Percentiles rank a stretch among this genome's conserved stretches.
These are phyloP conservation scores for Caenorhabditis inopinata DNA, from an alignment of 1,140 invertebrate species.

Conservation along the genomic window DNA sequence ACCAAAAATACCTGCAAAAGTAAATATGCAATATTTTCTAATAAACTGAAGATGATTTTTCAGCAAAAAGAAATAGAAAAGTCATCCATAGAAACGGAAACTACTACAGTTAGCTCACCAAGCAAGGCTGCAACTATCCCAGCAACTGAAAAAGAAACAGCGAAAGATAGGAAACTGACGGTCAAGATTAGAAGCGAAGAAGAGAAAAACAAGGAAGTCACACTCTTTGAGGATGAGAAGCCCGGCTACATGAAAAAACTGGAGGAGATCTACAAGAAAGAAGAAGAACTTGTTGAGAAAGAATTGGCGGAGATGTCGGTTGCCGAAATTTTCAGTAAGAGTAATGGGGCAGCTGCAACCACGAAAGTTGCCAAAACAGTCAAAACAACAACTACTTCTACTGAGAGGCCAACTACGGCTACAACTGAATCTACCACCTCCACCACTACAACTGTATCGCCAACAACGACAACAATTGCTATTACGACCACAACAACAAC, in stretches of 20 bases:
- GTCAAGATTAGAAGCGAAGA: conserved; percentile 6
- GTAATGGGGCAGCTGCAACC: background rate
- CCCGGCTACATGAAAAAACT: background rate
- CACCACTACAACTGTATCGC: background rate
- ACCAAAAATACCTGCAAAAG: background rate
- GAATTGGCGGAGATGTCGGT: background rate
- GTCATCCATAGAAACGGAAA: background rate
- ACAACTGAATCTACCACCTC: background rate
- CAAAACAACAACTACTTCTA: background rate
- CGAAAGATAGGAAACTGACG: background rate
- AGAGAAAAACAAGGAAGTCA: background rate
- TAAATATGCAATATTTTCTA: too few species aligned
- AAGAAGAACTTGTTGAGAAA: background rate
- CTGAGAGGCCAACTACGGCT: background rate
- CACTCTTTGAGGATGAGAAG: background rate
- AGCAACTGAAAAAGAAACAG: background rate
- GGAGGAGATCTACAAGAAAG: background rate
- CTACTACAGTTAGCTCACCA: background rate
- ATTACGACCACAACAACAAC: background rate
- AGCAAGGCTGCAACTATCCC: too few species aligned
- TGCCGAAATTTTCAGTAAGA: background rate
- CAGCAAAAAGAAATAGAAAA: background rate
- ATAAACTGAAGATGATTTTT: too few species aligned
- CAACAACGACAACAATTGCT: background rate
- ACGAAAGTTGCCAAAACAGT: background rate